Conservation (phyloP, 92 coral and sea anemone genomes). For the Paramuricea clavata region DNA sequence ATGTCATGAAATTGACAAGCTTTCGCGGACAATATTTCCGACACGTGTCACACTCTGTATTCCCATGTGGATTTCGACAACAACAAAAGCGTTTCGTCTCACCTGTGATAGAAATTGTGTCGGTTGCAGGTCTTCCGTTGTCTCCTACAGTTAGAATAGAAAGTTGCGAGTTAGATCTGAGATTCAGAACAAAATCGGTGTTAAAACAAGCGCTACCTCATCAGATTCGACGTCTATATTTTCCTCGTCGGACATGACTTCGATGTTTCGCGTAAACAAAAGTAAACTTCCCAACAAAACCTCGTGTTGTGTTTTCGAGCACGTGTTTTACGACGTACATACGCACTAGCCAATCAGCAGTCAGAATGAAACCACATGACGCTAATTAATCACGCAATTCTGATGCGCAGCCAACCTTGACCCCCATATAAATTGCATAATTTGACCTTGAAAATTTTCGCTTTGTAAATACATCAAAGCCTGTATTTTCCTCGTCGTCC, state of each 20-base stretch:
- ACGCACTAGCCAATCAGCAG: not conserved
- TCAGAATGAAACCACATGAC: not conserved
- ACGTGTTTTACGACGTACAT: conserved; percentile 15
- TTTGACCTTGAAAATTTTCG: conserved; percentile 30
- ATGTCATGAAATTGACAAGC: conserved; percentile 30
- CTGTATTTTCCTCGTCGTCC: not conserved
- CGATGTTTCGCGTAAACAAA: conserved; percentile 50
- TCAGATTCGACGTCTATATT: conserved; percentile 98
- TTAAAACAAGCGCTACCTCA: conserved; percentile 76
- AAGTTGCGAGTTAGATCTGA: conserved; percentile 53
- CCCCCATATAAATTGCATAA: not conserved
- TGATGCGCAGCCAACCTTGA: conserved; percentile 21
- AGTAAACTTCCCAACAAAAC: conserved; percentile 26
- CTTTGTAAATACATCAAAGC: not conserved
- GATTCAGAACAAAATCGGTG: conserved; percentile 33
- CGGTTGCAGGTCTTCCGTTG: conserved; percentile 70
- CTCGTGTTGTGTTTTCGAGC: conserved; percentile 45
- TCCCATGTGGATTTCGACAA: conserved; percentile 96
- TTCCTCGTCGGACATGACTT: conserved; percentile 97
- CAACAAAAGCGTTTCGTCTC: conserved; percentile 86
- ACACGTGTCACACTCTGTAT: conserved; percentile 90
- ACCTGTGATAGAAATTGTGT: conserved; percentile 86
- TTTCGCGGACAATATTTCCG: conserved; percentile 58
- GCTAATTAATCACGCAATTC: not conserved
- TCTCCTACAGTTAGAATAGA: conserved; percentile 70